A percentile compares a stretch with the other conserved stretches of the same genome.
These are phyloP conservation scores for Andrena haemorrhoa DNA, from an alignment of 2,888 invertebrate genomes.

Conservation along the genomic window DNA sequence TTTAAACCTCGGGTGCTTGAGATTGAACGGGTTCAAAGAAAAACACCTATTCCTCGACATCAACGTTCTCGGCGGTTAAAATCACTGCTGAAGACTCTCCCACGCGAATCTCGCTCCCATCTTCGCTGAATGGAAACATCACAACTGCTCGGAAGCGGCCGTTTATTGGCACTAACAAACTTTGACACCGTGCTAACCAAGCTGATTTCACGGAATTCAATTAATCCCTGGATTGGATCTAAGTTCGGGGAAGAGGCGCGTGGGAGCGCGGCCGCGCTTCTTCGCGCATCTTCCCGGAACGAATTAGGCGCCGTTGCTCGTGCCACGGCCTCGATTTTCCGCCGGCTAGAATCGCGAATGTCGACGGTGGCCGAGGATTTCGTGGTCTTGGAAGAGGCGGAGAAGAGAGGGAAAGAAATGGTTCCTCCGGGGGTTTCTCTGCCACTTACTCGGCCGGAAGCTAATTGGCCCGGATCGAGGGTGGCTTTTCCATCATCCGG, in stretches of 20 bases:
- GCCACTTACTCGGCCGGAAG: constrained; percentile 74
- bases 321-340: not conserved
- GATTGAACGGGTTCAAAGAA: not conserved
- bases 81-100: constrained; percentile 7
- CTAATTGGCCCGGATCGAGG: constrained; percentile 75
- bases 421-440: constrained; percentile 69
- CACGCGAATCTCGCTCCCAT: constrained; percentile 18
- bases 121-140: constrained; percentile 35
- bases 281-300: constrained; percentile 59
- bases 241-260: constrained; percentile 63
- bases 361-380: not conserved
- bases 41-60: not conserved
- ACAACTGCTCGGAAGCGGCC: constrained; percentile 24
- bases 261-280: constrained; percentile 51
- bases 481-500: constrained; percentile 76
- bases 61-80: constrained; percentile 2
- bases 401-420: constrained; percentile 58
- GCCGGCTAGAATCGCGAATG: not conserved
- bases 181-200: constrained; percentile 54
- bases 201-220: constrained; percentile 63
- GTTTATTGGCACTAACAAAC: constrained; percentile 54
- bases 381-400: constrained; percentile 6
- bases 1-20: not conserved
- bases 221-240: constrained; percentile 65
- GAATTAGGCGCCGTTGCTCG: constrained; percentile 52